Conservation (phyloP, 2,113 vertebrate genomes). For the Toxotes jaculatrix region DNA sequence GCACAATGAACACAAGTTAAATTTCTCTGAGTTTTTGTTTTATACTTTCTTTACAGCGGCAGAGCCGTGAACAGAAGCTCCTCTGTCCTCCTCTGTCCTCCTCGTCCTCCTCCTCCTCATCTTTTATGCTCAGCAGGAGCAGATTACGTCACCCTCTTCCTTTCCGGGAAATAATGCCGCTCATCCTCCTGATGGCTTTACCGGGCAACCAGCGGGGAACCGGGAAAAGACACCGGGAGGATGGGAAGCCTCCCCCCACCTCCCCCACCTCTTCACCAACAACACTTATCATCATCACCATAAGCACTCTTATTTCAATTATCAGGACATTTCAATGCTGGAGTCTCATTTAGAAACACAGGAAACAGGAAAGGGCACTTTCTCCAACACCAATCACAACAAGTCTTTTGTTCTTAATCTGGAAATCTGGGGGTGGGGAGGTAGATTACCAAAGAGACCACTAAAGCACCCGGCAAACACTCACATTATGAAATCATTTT, state of each 20-base stretch:
- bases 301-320: not conserved
- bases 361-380: slow-evolving; percentile 7
- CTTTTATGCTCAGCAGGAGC: slow-evolving; percentile 44
- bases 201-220: slow-evolving; percentile 47
- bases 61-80: slow-evolving; percentile 25
- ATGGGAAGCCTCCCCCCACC: slow-evolving; percentile 27
- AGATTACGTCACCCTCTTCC: slow-evolving; percentile 56
- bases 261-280: not conserved
- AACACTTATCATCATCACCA: not conserved
- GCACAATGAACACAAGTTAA: too few species aligned
- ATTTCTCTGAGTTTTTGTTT: not conserved
- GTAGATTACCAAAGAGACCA: too few species aligned
- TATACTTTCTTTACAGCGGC: not conserved
- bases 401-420: not conserved
- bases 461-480: too few species aligned
- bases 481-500: too few species aligned
- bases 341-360: not conserved
- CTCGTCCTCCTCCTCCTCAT: slow-evolving; percentile 24
- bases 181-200: slow-evolving; percentile 48
- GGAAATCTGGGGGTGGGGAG: not conserved
- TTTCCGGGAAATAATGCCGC: slow-evolving; percentile 70
- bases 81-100: slow-evolving; percentile 13
- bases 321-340: not conserved
- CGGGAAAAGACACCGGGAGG: slow-evolving; percentile 42
- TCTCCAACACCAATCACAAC: not conserved